Evolutionary conservation across 2,113 vertebrate genomes (phyloP).

Genomic region (Neopipo cinnamomea): DNA sequence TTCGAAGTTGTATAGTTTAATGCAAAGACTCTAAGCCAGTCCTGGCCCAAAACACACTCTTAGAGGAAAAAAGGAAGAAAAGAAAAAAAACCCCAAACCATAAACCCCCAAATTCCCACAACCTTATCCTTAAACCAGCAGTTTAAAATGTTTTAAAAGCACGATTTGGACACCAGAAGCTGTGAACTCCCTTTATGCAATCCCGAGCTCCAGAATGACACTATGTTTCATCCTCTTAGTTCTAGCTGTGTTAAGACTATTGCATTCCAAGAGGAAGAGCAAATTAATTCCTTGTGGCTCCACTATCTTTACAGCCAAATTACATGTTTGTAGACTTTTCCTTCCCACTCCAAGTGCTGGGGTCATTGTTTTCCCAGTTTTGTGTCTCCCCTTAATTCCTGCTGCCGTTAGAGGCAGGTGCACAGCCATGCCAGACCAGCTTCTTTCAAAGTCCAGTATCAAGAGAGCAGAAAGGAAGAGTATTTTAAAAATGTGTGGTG

Average conservation of each 20-base stretch:
- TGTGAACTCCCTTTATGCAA: background rate
- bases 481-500: background rate
- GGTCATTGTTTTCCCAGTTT: background rate
- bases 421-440: background rate
- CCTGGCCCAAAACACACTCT: background rate
- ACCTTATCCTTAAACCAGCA: background rate
- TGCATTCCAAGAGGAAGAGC: background rate
- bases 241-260: background rate
- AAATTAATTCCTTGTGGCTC: background rate
- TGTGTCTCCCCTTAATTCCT: background rate
- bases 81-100: accelerated
- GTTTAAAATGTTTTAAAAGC: background rate
- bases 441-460: background rate
- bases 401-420: background rate
- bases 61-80: background rate
- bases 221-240: background rate
- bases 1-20: background rate
- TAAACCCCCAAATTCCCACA: background rate
- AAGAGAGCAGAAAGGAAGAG: background rate
- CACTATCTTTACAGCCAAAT: background rate
- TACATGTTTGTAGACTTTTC: background rate
- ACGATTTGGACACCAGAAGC: background rate
- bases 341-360: background rate
- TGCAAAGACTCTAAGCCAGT: background rate
- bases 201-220: background rate